Base-by-base conservation (phyloP, 1,140 invertebrate species). In the Parapsyche elsis region DNA sequence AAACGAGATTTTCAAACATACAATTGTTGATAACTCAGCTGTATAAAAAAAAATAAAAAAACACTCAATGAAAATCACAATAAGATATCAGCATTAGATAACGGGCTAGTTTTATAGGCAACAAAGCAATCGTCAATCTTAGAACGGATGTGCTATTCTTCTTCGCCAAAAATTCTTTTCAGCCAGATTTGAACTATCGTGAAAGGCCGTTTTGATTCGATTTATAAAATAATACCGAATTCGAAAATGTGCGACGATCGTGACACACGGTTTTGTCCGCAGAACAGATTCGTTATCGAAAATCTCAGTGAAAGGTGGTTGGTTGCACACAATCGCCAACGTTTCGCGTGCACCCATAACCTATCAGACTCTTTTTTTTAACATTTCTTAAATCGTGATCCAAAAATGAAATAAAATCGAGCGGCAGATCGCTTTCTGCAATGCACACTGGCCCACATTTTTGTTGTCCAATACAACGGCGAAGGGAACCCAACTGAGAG, bases 301-400 rank as follows among this genome's bases (percentile, higher is more conserved):
- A 21, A 61, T 21, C 19, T 67, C 64, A 24, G 64, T 67, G 64
- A 67, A 67, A 67, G 64, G 64, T 67, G 30, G 30, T 38, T 38
- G 30, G 30, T 38, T 38, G 64, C 64, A 67, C 64, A 67, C 64
- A 67, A 67, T 67, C 64, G 19, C 64, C 64, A 26, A 26, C 21
- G 14, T n/a, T 10, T 53, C 16, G 16, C 30, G 30, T 61, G 57
- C 57, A 67, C 14, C 64, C 21, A 67, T 53, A 53, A 67, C 64
- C 24, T 21, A 67, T 23, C 64, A 67, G 10, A 26, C 7, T 53
- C 12, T 53, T 53, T 53, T 53, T 53, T 53, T 46, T 46, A 7
- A 7, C 45, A 12, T 7, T 53, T 2, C 16, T 53, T 16, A 53
- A 53, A 53, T 53, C 16, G 49, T 53, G 30, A 38, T 38, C 30